These are phyloP conservation scores for Elgaria multicarinata DNA, from an alignment of 2,113 vertebrate species.

Conservation along the genomic window DNA sequence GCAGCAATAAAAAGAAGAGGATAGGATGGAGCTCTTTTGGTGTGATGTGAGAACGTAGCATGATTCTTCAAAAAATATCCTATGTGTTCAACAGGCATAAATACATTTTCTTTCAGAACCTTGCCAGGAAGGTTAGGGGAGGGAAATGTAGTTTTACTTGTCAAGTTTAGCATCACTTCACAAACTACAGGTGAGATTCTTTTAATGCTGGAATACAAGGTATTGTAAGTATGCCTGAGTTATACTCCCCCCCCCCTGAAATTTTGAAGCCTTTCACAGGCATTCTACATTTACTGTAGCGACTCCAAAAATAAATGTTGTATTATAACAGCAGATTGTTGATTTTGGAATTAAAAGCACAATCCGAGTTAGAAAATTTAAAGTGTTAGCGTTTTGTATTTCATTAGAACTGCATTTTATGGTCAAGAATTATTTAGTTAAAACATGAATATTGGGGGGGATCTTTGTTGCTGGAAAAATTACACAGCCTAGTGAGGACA, in stretches of 20 bases:
- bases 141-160: neutral
- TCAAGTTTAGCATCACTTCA: neutral
- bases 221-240: neutral
- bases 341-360: neutral
- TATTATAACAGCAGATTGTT: conserved; percentile 21
- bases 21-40: neutral
- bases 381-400: conserved; percentile 19
- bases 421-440: neutral
- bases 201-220: neutral
- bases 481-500: neutral
- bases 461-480: neutral
- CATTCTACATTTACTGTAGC: neutral
- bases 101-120: neutral
- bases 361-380: conserved; percentile 33
- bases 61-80: neutral
- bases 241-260: neutral
- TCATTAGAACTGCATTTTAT: neutral
- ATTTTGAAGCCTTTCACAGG: conserved; percentile 17
- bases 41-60: neutral
- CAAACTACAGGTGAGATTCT: neutral
- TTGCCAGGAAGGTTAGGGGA: neutral
- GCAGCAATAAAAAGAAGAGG: neutral
- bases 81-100: neutral
- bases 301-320: neutral
- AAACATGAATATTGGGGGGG: conserved; percentile 16